Base-by-base conservation (phyloP, 2,113 vertebrate genomes). In the Opisthocomus hoazin region DNA sequence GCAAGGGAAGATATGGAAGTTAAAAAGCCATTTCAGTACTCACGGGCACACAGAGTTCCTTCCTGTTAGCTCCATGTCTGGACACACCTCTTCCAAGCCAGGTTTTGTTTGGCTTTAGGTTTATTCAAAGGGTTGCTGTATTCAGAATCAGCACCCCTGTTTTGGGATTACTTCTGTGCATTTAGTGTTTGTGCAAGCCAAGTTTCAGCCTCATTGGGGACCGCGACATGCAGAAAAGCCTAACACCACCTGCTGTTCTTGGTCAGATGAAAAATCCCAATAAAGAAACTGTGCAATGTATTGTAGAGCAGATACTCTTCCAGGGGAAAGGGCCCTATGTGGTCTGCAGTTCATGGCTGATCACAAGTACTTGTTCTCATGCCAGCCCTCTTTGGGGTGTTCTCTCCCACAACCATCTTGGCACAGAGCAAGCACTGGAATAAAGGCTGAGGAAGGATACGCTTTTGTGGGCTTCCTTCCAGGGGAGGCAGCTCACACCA, bases 271-370 rank as follows among this genome's bases (percentile, higher is more conserved):
- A 94, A 83, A 89, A 86, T 19, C 30, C 7, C 54, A 36, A 22
- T 16, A 64, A 37, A 36, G 6, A 76, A 79, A 27, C 5, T 0
- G 0, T 18, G 5, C 10, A 37, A 15, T 20, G 10, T 71, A 27
- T 24, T 41, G 10, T 6, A 53, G 46, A 73, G 61, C 17, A 68
- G 30, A 51, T 17, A 22, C 5, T 53, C 12, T 61, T 19, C 15
- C 24, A 69, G 18, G 34, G 20, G 9, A 46, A 41, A n/a, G 21
- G 70, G 16, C 21, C 34, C 46, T 61, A 9, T 0, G 0, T 5
- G 26, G 10, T 34, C 36, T 84, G 46, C 24, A 57, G 54, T 11
- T 75, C 36, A 7, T 11, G 24, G 23, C 46, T 88, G 23, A 58
- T 50, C 26, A 15, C 6, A 60, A 18, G 10, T 32, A 66, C 14